Percentiles rank a stretch among this genome's conserved stretches.
phyloP scores from a whole-genome alignment of 1,140 invertebrate species.

The Bombus pyrosoma region DNA sequence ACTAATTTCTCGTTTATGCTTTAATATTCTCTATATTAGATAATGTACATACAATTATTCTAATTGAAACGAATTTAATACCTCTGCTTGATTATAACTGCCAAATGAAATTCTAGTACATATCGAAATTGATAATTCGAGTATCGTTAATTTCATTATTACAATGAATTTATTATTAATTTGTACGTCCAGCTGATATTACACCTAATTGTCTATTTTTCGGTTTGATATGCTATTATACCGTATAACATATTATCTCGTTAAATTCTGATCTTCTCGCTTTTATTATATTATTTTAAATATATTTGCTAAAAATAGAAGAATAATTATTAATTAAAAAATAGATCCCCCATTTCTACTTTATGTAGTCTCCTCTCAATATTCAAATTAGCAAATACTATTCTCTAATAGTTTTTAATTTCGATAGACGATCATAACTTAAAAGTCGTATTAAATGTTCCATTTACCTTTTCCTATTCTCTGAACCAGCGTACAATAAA shows the following conservation, averaged over 20 bases:
- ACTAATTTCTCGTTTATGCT: too few species aligned
- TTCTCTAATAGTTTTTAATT: too few species aligned
- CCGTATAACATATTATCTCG: neutral
- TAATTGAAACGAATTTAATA: constrained; percentile 7
- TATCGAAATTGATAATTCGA: neutral
- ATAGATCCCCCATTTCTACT: too few species aligned
- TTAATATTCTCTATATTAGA: neutral
- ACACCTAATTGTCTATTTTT: neutral
- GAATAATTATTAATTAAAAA: too few species aligned
- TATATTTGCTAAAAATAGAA: too few species aligned
- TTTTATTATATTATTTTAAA: too few species aligned
- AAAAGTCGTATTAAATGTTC: too few species aligned
- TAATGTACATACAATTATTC: neutral
- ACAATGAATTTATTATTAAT: neutral
- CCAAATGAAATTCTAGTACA: neutral
- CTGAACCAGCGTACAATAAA: too few species aligned
- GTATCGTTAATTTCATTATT: constrained; percentile 9
- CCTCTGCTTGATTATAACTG: neutral
- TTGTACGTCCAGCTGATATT: neutral
- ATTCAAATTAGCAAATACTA: too few species aligned
- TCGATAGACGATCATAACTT: too few species aligned
- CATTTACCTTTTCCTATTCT: too few species aligned
- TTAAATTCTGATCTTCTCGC: neutral
- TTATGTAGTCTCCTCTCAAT: too few species aligned
- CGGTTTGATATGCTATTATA: neutral